Conservation (phyloP, 2,113 vertebrate genomes). For the Balaeniceps rex region DNA sequence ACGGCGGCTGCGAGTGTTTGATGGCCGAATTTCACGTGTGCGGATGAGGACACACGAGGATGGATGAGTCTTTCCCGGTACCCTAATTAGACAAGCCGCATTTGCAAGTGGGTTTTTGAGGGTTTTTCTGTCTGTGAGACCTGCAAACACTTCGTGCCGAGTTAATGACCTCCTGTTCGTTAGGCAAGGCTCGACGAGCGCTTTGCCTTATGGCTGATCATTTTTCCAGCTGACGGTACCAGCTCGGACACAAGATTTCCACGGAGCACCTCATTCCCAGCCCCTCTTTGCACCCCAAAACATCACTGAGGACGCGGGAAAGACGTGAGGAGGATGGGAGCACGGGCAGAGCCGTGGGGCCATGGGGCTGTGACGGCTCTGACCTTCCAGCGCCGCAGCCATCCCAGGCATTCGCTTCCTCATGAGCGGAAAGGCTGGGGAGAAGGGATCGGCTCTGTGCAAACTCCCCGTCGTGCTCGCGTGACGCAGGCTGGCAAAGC, state of each 20-base stretch:
- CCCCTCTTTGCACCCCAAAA: not conserved
- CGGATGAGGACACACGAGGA: not conserved
- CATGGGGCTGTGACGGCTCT: not conserved
- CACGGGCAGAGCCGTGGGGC: rapidly evolving
- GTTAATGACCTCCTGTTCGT: not conserved
- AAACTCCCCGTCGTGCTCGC: not conserved
- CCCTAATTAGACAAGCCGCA: not conserved
- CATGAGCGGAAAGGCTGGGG: slow-evolving; percentile 13
- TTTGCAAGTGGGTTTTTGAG: not conserved
- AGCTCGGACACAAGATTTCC: not conserved
- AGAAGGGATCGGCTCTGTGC: not conserved
- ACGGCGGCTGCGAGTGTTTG: not conserved
- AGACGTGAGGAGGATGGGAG: not conserved
- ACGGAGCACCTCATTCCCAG: not conserved
- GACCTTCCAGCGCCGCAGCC: not conserved
- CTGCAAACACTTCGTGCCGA: not conserved
- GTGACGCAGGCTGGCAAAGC: not conserved
- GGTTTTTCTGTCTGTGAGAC: not conserved
- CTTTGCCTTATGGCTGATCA: not conserved
- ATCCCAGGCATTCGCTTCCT: slow-evolving; percentile 22
- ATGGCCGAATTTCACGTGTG: not conserved
- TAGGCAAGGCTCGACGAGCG: rapidly evolving
- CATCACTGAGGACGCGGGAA: not conserved
- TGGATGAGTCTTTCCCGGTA: not conserved
- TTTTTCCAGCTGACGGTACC: not conserved